Percentiles rank a stretch among this genome's conserved stretches.
phyloP scores from a whole-genome alignment of 2,888 invertebrate genomes.

The Caenorhabditis virilis region DNA sequence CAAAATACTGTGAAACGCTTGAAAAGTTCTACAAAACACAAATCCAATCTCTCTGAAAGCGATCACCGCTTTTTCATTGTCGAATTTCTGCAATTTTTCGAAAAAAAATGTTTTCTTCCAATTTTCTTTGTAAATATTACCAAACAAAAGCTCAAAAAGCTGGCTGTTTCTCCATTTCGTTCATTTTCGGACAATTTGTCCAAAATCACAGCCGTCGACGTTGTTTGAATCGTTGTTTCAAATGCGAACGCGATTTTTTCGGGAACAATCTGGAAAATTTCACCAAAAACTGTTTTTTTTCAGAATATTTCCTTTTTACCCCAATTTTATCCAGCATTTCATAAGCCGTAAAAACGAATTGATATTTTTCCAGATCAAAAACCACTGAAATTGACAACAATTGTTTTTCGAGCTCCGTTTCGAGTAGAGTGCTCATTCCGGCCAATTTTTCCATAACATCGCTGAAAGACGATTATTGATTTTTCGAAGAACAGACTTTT shows the following conservation, averaged over 20 bases:
- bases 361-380: slow-evolving; percentile 82
- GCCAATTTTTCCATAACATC: slow-evolving; percentile 42
- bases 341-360: slow-evolving; percentile 85
- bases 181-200: slow-evolving; percentile 31
- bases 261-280: too few species aligned
- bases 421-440: slow-evolving; percentile 33
- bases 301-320: too few species aligned
- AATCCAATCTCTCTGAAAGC: slow-evolving; percentile 57
- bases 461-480: too few species aligned
- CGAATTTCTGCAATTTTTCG: slow-evolving; percentile 37
- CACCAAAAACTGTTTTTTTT: not conserved
- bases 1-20: slow-evolving; percentile 54
- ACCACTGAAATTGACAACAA: slow-evolving; percentile 64
- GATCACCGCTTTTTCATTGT: slow-evolving; percentile 40
- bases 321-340: slow-evolving; percentile 83
- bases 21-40: slow-evolving; percentile 53
- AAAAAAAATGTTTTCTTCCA: not conserved
- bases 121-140: not conserved
- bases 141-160: slow-evolving; percentile 18
- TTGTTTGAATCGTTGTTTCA: slow-evolving; percentile 14
- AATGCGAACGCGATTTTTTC: too few species aligned
- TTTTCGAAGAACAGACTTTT: too few species aligned
- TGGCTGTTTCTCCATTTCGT: slow-evolving; percentile 5
- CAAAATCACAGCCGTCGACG: slow-evolving; percentile 11
- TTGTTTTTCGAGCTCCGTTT: slow-evolving; percentile 48